A percentile compares a stretch with the other conserved stretches of the same genome.
phyloP scores from a whole-genome alignment of 2,888 invertebrate species.

The Drosophila anomalata region DNA sequence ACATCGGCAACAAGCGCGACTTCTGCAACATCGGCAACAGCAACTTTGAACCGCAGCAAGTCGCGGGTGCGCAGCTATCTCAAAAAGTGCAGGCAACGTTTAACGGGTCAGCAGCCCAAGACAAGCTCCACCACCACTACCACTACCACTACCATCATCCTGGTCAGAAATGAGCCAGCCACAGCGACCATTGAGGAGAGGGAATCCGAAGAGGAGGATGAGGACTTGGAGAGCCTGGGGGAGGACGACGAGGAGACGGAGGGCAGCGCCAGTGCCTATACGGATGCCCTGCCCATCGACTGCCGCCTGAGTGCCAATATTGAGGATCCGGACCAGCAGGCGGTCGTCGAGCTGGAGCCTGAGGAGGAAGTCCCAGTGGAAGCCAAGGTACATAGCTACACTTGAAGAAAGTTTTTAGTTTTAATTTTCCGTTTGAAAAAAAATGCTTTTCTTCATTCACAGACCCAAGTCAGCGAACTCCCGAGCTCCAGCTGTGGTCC shows the following conservation, averaged over 20 bases:
- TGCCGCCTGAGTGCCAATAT: conserved; percentile 47
- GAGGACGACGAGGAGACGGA: conserved; percentile 38
- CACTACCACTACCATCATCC: conserved; percentile 47
- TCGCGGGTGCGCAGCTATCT: conserved; percentile 84
- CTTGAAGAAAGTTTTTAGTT: not conserved
- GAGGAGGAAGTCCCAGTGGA: conserved; percentile 16
- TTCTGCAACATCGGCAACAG: conserved; percentile 24
- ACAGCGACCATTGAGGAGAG: conserved; percentile 25
- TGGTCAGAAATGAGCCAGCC: conserved; percentile 39
- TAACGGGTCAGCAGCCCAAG: conserved; percentile 79
- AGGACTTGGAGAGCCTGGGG: conserved; percentile 1
- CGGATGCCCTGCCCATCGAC: conserved; percentile 61
- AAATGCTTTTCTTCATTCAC: not conserved
- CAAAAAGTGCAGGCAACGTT: conserved; percentile 83
- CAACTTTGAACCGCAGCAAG: conserved; percentile 80
- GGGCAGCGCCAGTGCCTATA: conserved; percentile 59
- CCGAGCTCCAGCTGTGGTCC: not conserved
- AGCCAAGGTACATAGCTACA: conserved; percentile 16
- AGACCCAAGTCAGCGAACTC: not conserved
- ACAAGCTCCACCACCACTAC: conserved; percentile 37
- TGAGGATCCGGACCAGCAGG: conserved; percentile 32
- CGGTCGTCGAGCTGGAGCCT: conserved; percentile 40
- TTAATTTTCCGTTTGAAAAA: no score
- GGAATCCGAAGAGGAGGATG: conserved; percentile 20
- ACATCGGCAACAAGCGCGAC: conserved; percentile 8